These are phyloP conservation scores for Nymphicus hollandicus DNA, from an alignment of 2,113 vertebrate species.

Conservation along the genomic window DNA sequence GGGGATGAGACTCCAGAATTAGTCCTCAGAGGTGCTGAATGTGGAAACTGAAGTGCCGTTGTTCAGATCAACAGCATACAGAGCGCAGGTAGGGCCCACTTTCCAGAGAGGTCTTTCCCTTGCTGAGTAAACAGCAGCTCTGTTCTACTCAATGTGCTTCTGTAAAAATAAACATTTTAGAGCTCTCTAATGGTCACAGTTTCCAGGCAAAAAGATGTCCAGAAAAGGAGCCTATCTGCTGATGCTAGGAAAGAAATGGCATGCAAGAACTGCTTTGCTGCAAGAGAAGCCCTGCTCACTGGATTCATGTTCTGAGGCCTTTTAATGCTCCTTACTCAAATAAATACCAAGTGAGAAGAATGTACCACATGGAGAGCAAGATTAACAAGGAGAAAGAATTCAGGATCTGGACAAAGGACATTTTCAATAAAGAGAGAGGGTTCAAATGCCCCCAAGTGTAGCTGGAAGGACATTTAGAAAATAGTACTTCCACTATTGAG, in stretches of 20 bases:
- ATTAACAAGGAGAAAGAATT: neutral
- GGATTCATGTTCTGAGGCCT: neutral
- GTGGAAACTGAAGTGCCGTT: neutral
- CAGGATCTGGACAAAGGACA: neutral
- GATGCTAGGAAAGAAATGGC: neutral
- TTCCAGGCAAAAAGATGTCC: neutral
- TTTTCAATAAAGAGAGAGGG: neutral
- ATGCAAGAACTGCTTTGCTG: neutral
- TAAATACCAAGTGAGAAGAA: neutral
- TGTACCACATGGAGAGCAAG: neutral
- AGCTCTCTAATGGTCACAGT: neutral
- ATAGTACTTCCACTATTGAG: neutral
- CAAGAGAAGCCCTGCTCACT: neutral
- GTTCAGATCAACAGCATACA: neutral
- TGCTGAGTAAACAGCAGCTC: neutral
- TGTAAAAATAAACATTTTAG: neutral
- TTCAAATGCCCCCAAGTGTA: neutral
- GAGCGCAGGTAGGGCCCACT: fast-evolving
- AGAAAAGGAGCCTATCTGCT: neutral
- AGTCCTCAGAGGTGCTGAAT: neutral
- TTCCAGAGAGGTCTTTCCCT: neutral
- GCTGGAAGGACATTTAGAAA: neutral
- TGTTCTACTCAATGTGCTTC: neutral
- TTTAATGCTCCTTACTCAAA: neutral
- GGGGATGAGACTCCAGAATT: neutral